Conservation (phyloP, 2,797 vertebrate species). For the Lophotriccus pileatus region DNA sequence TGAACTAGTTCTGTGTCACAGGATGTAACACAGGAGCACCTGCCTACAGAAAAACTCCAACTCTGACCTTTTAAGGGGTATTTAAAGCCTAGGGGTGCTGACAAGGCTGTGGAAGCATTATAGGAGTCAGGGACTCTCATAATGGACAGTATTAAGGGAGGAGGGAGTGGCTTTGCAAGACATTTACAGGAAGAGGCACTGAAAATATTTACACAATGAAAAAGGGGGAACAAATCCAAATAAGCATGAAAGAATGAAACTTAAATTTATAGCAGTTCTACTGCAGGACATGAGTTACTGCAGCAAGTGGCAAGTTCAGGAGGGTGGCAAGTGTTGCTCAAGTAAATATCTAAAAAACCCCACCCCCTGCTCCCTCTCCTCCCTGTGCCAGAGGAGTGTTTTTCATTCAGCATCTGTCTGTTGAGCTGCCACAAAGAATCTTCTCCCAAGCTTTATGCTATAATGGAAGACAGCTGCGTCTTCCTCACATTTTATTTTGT, state of each 20-base stretch:
- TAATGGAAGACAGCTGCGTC: not conserved
- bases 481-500: not conserved
- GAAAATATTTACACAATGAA: not conserved
- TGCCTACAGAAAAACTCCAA: not conserved
- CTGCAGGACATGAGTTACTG: not conserved
- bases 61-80: not conserved
- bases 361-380: accelerated
- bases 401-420: not conserved
- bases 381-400: not conserved
- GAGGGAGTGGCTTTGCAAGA: not conserved
- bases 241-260: not conserved
- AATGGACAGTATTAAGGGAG: not conserved
- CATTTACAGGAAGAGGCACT: not conserved
- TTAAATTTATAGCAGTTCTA: not conserved
- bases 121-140: not conserved
- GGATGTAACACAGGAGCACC: not conserved
- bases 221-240: not conserved
- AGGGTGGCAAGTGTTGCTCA: not conserved
- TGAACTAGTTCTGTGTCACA: accelerated
- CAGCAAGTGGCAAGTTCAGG: not conserved
- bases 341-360: not conserved
- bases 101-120: not conserved
- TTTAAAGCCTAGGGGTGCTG: not conserved
- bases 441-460: not conserved
- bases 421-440: not conserved